Base-by-base conservation (phyloP, 2,797 vertebrate species). In the Spinus pinus region DNA sequence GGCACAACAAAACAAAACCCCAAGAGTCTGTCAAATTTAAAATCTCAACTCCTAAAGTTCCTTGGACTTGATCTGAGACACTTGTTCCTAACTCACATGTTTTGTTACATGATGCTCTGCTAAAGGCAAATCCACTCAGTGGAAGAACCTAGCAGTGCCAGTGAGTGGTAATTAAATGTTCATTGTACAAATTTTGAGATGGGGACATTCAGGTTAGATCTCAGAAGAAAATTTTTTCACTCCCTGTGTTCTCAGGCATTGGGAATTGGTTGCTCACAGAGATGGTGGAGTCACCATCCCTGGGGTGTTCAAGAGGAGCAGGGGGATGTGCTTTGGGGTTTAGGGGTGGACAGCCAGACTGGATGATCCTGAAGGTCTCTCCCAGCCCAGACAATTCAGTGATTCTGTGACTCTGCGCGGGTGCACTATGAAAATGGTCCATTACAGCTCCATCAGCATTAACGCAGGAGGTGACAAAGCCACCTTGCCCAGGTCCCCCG, bases 351-450 rank as follows among this genome's bases (percentile, higher is more conserved):
- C n/a, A 13, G 1, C 1, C 2, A 37, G 7, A 4, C 42, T 14
- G 44, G n/a, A 3, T 54, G 53, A n/a, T 33, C 31, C 31, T 15
- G 16, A 8, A 19, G 5, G 27, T 49, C 27, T 6, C 14, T 14
- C 31, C 49, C 47, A 12, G 0, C 8, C 11, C 0, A 3, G 33
- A 1, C n/a, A n/a, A 2, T 3, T 13, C 30, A 3, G 17, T 2
- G 49, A 3, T 5, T 33, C 33, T 2, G 18, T 31, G 14, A 1
- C 17, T 39, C 6, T 4, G 0, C 64, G 4, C 5, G 19, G 51
- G 10, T 7, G 7, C 10, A 0, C 22, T 21, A 13, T 10, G 54
- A 14, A 15, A n/a, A 31, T 0, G 3, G 4, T 5, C 19, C 27
- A 2, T 9, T 1, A 2, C 8, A 7, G 35, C 46, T 8, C 15